Base-by-base conservation (phyloP, 1,140 invertebrate species). In the Platyscapa corneri region DNA sequence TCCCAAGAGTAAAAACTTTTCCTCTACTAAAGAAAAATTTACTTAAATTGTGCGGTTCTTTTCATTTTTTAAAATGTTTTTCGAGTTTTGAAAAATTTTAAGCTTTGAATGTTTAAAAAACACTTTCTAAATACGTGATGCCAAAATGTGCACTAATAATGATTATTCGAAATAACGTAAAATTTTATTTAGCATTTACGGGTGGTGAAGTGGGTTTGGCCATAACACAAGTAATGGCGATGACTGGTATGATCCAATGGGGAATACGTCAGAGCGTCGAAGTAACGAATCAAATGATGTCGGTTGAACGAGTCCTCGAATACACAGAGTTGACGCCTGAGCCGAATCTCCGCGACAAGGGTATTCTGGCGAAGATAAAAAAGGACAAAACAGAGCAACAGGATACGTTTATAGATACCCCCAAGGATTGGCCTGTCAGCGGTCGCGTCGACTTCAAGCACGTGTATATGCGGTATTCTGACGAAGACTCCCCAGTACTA, bases 271-370 rank as follows among this genome's bases (percentile, higher is more conserved):
- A 96, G 88, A 94, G 94, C 85, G 95, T 97, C 0, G 97, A 97
- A 91, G 96, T 97, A 53, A 95, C 96, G 79, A 97, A 97, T 91
- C 95, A 96, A 86, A 95, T 97, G 94, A 97, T 96, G 90, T 95
- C 96, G 0, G 97, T 97, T 0, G 97, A 97, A 92, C 93, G 97
- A 89, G 94, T 97, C 0, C 85, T 97, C 0, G 96, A 97, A 88
- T 98, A 97, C 89, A 95, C 95, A 0, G 92, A 94, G 8, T 88
- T 97, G 34, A 89, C 94, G 7, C 90, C 94, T 10, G 96, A 96
- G 87, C 90, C 95, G 8, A 95, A 95, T 91, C 87, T 93, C 49
- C 88, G 91, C 82, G 87, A 93, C 80, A 78, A 85, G 88, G 83
- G 65, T 82, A 65, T 93, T 94, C 93, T 93, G 93, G 49, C 3